Conservation (phyloP, 2,797 vertebrate genomes). For the Schizothorax lantsangensis region DNA sequence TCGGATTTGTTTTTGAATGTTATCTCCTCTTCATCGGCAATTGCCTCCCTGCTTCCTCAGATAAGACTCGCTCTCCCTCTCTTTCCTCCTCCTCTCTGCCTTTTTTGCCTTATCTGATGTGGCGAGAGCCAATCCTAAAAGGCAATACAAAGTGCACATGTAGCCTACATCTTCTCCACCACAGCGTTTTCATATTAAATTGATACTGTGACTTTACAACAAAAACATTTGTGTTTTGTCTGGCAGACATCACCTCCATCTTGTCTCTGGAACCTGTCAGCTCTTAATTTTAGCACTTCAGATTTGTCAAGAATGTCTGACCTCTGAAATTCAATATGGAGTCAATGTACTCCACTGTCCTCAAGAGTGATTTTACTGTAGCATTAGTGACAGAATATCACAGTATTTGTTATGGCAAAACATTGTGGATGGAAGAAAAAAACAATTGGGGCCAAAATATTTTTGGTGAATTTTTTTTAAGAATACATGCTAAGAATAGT, state of each 20-base stretch:
- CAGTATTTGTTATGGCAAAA: not conserved
- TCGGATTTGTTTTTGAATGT: constrained; percentile 48
- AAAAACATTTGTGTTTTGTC: constrained; percentile 23
- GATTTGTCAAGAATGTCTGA: constrained; percentile 38
- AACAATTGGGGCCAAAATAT: not conserved
- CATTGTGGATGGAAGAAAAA: not conserved
- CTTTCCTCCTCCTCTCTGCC: constrained; percentile 62
- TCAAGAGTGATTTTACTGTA: not conserved
- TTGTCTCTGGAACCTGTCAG: constrained; percentile 40
- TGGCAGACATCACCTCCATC: constrained; percentile 30
- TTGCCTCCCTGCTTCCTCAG: constrained; percentile 72
- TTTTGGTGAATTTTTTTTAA: no score
- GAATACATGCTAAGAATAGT: not conserved
- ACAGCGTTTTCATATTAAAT: constrained; percentile 25
- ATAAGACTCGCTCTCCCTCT: constrained; percentile 71
- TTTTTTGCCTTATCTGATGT: constrained; percentile 70
- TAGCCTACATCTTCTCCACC: constrained; percentile 15
- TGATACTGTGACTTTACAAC: constrained; percentile 19
- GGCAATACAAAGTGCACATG: constrained; percentile 47
- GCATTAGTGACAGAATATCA: not conserved
- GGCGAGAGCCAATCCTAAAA: constrained; percentile 59
- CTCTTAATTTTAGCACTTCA: constrained; percentile 31
- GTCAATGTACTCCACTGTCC: not conserved
- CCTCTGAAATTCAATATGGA: not conserved
- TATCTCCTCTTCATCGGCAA: constrained; percentile 71